Evolutionary conservation across 2,888 invertebrate genomes (phyloP).

Genomic region (Choristoneura rosaceana): DNA sequence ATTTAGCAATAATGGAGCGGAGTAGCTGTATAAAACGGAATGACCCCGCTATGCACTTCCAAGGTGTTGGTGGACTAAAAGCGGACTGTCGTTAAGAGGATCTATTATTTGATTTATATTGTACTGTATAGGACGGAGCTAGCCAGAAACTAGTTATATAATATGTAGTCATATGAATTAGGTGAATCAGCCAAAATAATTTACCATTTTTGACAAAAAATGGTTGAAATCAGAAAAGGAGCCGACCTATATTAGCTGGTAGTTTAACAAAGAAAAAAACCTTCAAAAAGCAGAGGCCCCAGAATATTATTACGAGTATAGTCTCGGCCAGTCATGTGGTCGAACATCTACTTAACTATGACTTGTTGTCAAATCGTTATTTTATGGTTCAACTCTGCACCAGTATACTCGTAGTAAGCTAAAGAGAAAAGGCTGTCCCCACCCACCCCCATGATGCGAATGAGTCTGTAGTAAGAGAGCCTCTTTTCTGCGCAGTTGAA

Average conservation of each 20-base stretch:
- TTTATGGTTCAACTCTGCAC: too few species aligned
- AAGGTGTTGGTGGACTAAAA: conserved; percentile 1
- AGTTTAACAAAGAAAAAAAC: too few species aligned
- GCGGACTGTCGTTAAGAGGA: background rate
- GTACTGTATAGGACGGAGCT: background rate
- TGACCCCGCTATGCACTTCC: conserved; percentile 25
- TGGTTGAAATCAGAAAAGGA: too few species aligned
- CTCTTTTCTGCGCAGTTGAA: background rate
- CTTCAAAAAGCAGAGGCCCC: too few species aligned
- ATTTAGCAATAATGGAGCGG: conserved; percentile 32
- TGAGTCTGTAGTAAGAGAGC: background rate
- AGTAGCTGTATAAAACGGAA: conserved; percentile 32
- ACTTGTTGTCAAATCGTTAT: too few species aligned
- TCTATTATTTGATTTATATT: background rate
- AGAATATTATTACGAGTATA: too few species aligned
- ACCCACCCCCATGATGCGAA: background rate
- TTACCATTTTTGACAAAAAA: background rate
- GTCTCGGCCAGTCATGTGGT: too few species aligned
- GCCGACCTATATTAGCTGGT: too few species aligned
- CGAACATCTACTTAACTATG: too few species aligned
- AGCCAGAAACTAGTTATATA: background rate
- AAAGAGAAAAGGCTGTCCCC: too few species aligned
- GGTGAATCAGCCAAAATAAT: background rate
- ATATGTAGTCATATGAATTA: too few species aligned
- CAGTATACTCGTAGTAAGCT: too few species aligned